Base-by-base conservation (phyloP, 2,113 vertebrate species). In the Leucoraja erinaceus region DNA sequence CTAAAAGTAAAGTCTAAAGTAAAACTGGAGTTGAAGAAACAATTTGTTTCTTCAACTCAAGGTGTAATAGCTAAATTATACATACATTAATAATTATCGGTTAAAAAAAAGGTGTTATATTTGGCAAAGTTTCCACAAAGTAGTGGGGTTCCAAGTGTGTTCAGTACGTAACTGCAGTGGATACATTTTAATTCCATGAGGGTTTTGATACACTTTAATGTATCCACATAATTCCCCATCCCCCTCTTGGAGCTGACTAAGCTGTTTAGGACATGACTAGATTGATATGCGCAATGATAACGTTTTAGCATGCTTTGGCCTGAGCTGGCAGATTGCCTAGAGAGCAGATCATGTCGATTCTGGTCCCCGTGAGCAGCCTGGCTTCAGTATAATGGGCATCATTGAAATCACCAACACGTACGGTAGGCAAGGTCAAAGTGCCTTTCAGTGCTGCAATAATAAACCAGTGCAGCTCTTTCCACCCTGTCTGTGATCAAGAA, bases 391-490 rank as follows among this genome's bases (percentile, higher is more conserved):
- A 96, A 96, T 97, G 95, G 96, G 95, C 95, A 95, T 95, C 96
- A 96, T 94, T 96, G 96, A 96, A 96, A 96, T 95, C 96, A 95
- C 95, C 95, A 94, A 96, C 96, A 95, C 95, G 1, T 94, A 96
- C 18, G 94, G 96, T 95, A 93, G 94, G 94, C 96, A 96, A 97
- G 97, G 97, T 97, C 96, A 96, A 94, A 96, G 95, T 94, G 96
- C 94, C 96, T 97, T 97, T 97, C 97, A 96, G 96, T 96, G 96
- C 95, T 95, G 96, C 96, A 96, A 96, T 96, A 96, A 96, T 97
- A 96, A 96, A 96, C 96, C 96, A 96, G 95, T 95, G 95, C 95
- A 96, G 95, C 95, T 96, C 96, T 97, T 97, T 94, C 95, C 95
- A 97, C 96, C 95, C 94, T 94, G 96, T 95, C 94, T 94, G 96